phyloP scores from a whole-genome alignment of 2,888 invertebrate species.

The Osedax fenrisi region DNA sequence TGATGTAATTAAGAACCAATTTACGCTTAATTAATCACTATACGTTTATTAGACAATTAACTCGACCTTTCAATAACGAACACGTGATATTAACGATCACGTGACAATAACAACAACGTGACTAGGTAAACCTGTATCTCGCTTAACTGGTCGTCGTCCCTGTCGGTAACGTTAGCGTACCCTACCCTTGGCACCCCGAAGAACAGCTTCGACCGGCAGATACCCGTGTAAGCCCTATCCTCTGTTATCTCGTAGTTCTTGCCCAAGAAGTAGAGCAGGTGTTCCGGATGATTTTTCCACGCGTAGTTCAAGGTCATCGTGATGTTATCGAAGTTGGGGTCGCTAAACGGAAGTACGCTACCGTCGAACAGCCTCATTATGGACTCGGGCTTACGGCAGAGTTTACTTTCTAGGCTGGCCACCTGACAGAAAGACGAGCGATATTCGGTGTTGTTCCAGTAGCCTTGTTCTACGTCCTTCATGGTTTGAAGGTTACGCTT shows the following conservation, averaged over 20 bases:
- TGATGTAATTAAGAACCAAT: no score
- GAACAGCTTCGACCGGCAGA: conserved; percentile 27
- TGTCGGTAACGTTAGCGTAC: conserved; percentile 6
- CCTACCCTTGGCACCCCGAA: conserved; percentile 32
- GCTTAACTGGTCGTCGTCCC: not conserved
- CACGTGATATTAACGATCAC: no score
- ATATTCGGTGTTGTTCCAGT: conserved; percentile 22
- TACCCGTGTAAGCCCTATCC: conserved; percentile 13
- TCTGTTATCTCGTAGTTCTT: conserved; percentile 28
- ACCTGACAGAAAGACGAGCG: conserved; percentile 11
- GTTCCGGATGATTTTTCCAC: conserved; percentile 25
- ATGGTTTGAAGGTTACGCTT: conserved; percentile 37
- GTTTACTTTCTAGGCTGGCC: not conserved
- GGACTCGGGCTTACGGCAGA: conserved; percentile 32
- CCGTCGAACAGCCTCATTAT: conserved; percentile 37
- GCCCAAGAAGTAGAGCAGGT: conserved; percentile 33
- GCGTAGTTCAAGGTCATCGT: conserved; percentile 32
- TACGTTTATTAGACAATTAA: no score
- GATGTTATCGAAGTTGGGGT: conserved; percentile 36
- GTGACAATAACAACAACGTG: no score
- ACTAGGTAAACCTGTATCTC: conserved; percentile 5
- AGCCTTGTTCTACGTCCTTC: conserved; percentile 36
- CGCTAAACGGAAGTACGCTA: conserved; percentile 34
- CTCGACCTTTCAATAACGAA: no score
- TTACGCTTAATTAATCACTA: no score